Base-by-base conservation (phyloP, 2,797 vertebrate genomes). In the Meriones psammophilus region DNA sequence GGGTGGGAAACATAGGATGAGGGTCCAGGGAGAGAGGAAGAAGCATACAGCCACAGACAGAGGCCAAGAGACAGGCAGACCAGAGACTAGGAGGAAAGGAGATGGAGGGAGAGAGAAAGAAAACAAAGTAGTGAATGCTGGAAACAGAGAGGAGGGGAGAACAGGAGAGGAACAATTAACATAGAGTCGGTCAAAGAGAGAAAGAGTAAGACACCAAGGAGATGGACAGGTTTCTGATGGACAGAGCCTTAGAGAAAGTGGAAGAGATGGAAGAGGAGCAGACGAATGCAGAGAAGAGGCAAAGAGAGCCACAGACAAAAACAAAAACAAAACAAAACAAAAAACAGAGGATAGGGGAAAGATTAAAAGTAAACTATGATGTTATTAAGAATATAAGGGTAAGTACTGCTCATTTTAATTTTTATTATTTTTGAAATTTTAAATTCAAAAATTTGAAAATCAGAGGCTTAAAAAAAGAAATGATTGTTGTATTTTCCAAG, bases 381-480 rank as follows among this genome's bases (percentile, higher is more conserved):
- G 58, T 2, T 81, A 50, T 50, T 56, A 97, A 77, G 87, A 96
- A 92, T 5, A 42, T 1, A 94, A 66, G 88, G 33, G 42, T 77
- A 89, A 42, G 3, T 33, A 60, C n/a, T 94, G 28, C 58, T 88
- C n/a, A 77, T 50, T 83, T 87, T 80, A 80, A 68, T 84, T 90
- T 89, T 58, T 84, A 66, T 92, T 69, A 73, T 62, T 86, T 93
- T 74, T 68, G 2, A 91, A 84, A 22, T 83, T 92, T 39, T 96
- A 50, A 89, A 90, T 12, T 89, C 84, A 88, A 93, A 96, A 97
- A 33, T 68, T 22, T 50, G 24, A 76, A 91, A 94, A 88, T 22
- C 46, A 68, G 42, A 95, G 50, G 39, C 89, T 91, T 95, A 91
- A 95, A 90, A 92, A 92, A 84, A 83, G 20, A 92, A 96, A 79